Evolutionary conservation across 2,888 invertebrate genomes (phyloP), one percentile per base, ranked within the genome.

Genomic region (Dryomyza anilis): DNA sequence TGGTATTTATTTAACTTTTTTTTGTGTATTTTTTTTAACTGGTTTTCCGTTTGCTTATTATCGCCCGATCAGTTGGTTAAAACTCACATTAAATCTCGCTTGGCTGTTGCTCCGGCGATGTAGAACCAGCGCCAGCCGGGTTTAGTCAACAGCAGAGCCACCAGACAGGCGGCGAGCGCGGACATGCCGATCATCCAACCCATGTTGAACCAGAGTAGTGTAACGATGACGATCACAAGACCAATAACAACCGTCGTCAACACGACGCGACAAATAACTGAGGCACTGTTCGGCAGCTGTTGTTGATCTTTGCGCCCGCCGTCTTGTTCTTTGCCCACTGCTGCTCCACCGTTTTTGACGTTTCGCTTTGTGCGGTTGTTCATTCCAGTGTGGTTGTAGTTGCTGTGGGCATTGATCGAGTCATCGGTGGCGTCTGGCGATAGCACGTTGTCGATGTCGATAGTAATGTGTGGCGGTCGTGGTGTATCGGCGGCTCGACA

Each of bases 111-210:
- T 27, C 87, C 76, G 3, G 91, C 92, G 52, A 94, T 86, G 77
- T 91, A 92, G 70, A 91, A 86, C 91, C 92, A 94, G 74, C 87
- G 86, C 83, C 89, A 90, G 48, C 89, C 86, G 70, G 91, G 91
- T 68, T 89, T 91, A 10, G 89, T 87, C 53, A 90, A 83, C 57
- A 92, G 79, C 76, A 91, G 89, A n/a, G 91, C 88, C 36, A 88
- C 73, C 16, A 89, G 73, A 21, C 90, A 88, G 33, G 91, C 89
- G 55, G 90, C 85, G 56, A 89, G 79, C 19, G 92, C 87, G 71
- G 90, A 87, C 12, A 92, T 79, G 58, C 92, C 87, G 74, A 87
- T 89, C 79, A 89, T 71, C 72, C 74, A 73, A 61, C 82, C 82
- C 70, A 81, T 85, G 78, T 85, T 86, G 65, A 85, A 82, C 86